A percentile compares a stretch with the other conserved stretches of the same genome.
Evolutionary conservation across 2,888 invertebrate species (phyloP).

Genomic region (Melipona bicolor): DNA sequence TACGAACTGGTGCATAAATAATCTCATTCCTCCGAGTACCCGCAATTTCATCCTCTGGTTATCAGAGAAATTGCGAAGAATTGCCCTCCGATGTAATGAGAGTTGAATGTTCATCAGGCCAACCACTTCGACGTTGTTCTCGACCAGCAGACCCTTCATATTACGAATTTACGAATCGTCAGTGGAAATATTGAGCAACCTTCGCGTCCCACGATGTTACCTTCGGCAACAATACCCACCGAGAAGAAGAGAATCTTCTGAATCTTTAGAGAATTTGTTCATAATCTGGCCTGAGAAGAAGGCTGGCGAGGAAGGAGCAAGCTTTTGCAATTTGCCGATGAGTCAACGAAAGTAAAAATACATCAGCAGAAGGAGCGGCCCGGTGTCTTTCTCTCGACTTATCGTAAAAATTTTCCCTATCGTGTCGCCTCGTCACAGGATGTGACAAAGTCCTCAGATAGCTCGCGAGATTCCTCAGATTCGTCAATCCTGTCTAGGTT

Average conservation of each 20-base stretch:
- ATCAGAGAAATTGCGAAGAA: slow-evolving; percentile 19
- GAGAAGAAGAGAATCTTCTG: background rate
- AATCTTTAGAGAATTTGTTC: background rate
- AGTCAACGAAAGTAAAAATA: slow-evolving; percentile 43
- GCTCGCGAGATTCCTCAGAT: slow-evolving; percentile 24
- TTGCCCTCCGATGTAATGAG: background rate
- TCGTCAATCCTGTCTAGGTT: slow-evolving; percentile 18
- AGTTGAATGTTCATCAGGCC: background rate
- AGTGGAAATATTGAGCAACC: slow-evolving; percentile 69
- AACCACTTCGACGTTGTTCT: slow-evolving; percentile 3
- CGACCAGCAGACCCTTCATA: slow-evolving; percentile 3
- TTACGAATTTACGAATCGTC: slow-evolving; percentile 8
- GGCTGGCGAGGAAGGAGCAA: background rate
- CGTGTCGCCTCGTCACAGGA: slow-evolving; percentile 49
- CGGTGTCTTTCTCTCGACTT: slow-evolving; percentile 26
- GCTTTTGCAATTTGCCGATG: slow-evolving; percentile 34
- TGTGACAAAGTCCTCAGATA: slow-evolving; percentile 63
- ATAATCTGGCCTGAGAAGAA: background rate
- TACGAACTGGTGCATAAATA: slow-evolving; percentile 16
- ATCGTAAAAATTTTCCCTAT: slow-evolving; percentile 51
- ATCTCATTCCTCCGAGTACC: background rate
- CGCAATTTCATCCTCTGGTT: slow-evolving; percentile 32
- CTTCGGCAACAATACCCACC: background rate
- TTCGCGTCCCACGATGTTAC: slow-evolving; percentile 35
- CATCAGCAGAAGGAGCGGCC: slow-evolving; percentile 7